Percentiles rank a stretch among this genome's conserved stretches.
Conservation (phyloP, 2,888 invertebrate species). For the Harpagoxenus sublaevis region DNA sequence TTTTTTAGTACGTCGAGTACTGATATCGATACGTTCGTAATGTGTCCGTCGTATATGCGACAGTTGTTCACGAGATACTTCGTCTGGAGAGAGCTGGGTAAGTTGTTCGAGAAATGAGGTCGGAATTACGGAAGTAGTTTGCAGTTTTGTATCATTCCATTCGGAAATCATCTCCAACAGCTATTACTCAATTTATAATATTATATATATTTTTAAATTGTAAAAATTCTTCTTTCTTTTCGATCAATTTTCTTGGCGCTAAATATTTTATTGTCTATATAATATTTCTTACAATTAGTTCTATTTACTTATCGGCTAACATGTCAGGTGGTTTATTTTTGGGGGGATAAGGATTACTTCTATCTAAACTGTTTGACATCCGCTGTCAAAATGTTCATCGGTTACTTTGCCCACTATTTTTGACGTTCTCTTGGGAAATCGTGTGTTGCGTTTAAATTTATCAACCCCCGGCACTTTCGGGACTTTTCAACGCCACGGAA, state of each 20-base stretch:
- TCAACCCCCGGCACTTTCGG: not conserved
- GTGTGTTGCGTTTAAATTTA: conserved; percentile 14
- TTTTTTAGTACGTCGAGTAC: not conserved
- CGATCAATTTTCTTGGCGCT: not conserved
- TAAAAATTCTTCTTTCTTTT: not conserved
- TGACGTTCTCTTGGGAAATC: not conserved
- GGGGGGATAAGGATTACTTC: not conserved
- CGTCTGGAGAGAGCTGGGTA: not conserved
- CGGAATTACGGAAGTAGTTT: not conserved
- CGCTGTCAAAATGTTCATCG: conserved; percentile 4
- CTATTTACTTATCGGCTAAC: not conserved
- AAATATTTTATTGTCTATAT: not conserved
- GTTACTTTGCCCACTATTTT: conserved; percentile 18
- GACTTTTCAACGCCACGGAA: conserved; percentile 17
- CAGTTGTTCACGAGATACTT: not conserved
- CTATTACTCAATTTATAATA: not conserved
- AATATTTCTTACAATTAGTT: not conserved
- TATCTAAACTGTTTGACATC: conserved; percentile 21
- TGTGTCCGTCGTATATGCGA: not conserved
- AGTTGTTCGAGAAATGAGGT: not conserved
- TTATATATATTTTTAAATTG: not conserved
- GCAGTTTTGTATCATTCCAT: not conserved
- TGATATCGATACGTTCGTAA: conserved; percentile 6
- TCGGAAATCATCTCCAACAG: not conserved
- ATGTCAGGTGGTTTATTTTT: not conserved